Base-by-base conservation (phyloP, 2,888 invertebrate species). In the Tachina lurida region DNA sequence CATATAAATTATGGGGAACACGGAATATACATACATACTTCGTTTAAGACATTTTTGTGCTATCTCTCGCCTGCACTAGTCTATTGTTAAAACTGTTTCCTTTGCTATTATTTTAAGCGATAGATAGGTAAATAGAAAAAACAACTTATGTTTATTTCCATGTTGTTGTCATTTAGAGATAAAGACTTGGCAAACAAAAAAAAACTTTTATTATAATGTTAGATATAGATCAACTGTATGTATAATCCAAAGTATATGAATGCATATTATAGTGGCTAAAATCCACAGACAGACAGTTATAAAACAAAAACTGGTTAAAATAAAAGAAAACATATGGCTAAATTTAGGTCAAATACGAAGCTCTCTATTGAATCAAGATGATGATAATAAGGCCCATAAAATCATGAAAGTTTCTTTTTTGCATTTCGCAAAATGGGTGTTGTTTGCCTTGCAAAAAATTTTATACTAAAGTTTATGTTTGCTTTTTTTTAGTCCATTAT, bases 311-410 rank as follows among this genome's bases (percentile, higher is more conserved):
- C 8, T 10, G 10, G 19, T 52, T 65, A 68, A 81, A 43, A 52
- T 19, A 52, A 52, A 75, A 81, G 43, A 62, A 82, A 76, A 71
- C 76, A 85, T 82, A 79, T 86, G 60, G 70, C 0, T 54, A 75
- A 73, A 86, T 79, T 86, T 86, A 52, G 86, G 83, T 83, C 86
- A 86, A 79, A 79, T 71, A 83, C 67, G 67, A 83, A 83, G 41
- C 81, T 39, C 47, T 39, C 76, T 52, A 80, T 65, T 63, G 67
- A 71, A 65, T 31, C 31, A 31, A 7, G 31, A 31, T 58, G 62
- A 77, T 60, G 75, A 79, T 75, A 83, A 82, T 75, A 45, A 74
- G 52, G 65, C 60, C 67, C 76, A 82, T 78, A 78, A 78, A 83
- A 86, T 63, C 70, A 71, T 75, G 65, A 83, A 54, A 54, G 75